Percentiles rank a stretch among this genome's conserved stretches.
phyloP scores from a whole-genome alignment of 2,888 invertebrate genomes.

The Sarcophaga subvicina region DNA sequence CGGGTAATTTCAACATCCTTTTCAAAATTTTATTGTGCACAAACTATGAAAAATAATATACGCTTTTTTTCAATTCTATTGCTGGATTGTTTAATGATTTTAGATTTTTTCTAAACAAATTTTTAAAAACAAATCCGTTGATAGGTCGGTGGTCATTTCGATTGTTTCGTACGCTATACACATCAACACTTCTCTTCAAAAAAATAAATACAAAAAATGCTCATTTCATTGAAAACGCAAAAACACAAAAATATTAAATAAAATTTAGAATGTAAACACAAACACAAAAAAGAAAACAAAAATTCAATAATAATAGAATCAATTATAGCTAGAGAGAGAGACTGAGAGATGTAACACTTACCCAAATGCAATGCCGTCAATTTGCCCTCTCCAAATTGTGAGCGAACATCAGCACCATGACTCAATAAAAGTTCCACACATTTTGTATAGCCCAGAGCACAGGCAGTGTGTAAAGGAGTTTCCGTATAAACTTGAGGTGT shows the following conservation, averaged over 20 bases:
- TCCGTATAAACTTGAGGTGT: slow-evolving; percentile 92
- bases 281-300: not conserved
- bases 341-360: slow-evolving; percentile 63
- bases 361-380: slow-evolving; percentile 91
- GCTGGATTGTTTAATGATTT: too few species aligned
- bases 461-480: slow-evolving; percentile 92
- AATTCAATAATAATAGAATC: not conserved
- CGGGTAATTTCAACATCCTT: too few species aligned
- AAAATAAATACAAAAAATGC: not conserved
- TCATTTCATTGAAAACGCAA: slow-evolving; percentile 82
- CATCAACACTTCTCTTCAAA: slow-evolving; percentile 27
- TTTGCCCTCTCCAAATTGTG: slow-evolving; percentile 87
- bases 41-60: too few species aligned
- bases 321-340: not conserved
- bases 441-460: slow-evolving; percentile 87
- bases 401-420: slow-evolving; percentile 90
- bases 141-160: not conserved
- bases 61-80: too few species aligned
- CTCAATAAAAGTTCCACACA: slow-evolving; percentile 89
- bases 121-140: slow-evolving; percentile 6
- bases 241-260: slow-evolving; percentile 40
- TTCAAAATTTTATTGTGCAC: too few species aligned
- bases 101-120: not conserved
- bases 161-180: not conserved
- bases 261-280: slow-evolving; percentile 45